phyloP scores from a whole-genome alignment of 2,797 vertebrate genomes.

The Malurus leucopterus region DNA sequence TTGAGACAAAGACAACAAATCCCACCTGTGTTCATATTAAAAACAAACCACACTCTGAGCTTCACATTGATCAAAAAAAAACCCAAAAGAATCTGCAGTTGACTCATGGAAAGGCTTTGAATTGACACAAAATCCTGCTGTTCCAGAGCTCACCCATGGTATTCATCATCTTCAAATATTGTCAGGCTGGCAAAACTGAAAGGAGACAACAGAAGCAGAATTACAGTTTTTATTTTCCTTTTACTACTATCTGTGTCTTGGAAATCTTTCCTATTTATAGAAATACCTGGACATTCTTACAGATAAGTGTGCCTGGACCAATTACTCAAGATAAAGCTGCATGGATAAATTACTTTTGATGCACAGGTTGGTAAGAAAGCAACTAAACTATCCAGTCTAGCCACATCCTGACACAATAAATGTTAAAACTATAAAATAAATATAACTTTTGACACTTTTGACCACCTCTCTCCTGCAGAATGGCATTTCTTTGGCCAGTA shows the following conservation, averaged over 20 bases:
- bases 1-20: neutral
- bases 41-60: neutral
- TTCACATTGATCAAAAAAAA: neutral
- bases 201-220: neutral
- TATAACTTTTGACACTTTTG: neutral
- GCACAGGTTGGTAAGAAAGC: neutral
- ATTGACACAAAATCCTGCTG: neutral
- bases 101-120: neutral
- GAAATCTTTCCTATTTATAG: neutral
- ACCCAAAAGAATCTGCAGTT: neutral
- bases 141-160: neutral
- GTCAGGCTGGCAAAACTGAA: neutral
- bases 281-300: neutral
- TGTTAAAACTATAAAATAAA: neutral
- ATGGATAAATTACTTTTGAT: neutral
- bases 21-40: neutral
- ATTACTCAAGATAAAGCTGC: neutral
- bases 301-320: neutral
- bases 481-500: neutral
- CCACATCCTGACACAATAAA: neutral
- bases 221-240: neutral
- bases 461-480: neutral
- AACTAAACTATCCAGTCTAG: neutral
- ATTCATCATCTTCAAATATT: neutral
- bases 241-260: neutral